A percentile compares a stretch with the other conserved stretches of the same genome.
Evolutionary conservation across 2,888 invertebrate species (phyloP).

Genomic region (Drosophila nigritarsus): DNA sequence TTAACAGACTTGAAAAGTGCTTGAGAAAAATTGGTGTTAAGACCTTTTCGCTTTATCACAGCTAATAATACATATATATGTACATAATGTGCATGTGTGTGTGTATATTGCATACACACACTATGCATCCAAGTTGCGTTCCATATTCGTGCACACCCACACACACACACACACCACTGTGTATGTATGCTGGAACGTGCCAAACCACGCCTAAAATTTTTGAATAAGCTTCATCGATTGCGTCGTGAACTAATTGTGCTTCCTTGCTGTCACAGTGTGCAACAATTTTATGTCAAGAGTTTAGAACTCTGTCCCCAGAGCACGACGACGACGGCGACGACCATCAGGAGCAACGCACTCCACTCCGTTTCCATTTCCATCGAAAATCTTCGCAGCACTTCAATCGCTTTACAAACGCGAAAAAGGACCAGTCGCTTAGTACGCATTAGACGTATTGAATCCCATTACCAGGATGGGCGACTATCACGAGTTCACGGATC

Average conservation of each 20-base stretch:
- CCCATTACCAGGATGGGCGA: conserved; percentile 77
- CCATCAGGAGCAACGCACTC: conserved; percentile 38
- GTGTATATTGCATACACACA: not conserved
- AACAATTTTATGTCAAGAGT: conserved; percentile 75
- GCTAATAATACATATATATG: not conserved
- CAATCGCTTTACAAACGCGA: conserved; percentile 23
- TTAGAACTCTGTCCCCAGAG: conserved; percentile 69
- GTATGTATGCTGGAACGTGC: conserved; percentile 44
- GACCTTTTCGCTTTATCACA: not conserved
- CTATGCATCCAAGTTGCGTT: conserved; percentile 10
- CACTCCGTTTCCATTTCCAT: conserved; percentile 21
- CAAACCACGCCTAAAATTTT: conserved; percentile 57
- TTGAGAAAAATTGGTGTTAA: not conserved
- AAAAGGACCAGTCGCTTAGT: conserved; percentile 6
- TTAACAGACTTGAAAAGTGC: not conserved
- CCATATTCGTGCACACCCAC: conserved; percentile 32
- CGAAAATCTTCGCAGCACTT: conserved; percentile 12
- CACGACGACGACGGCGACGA: conserved; percentile 38
- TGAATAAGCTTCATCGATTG: conserved; percentile 34
- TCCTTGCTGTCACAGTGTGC: conserved; percentile 60
- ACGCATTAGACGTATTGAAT: conserved; percentile 26
- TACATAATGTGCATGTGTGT: not conserved
- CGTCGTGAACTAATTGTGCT: conserved; percentile 51
- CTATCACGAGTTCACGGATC: conserved; percentile 87
- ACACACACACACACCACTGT: conserved; percentile 18